phyloP scores from a whole-genome alignment of 2,113 vertebrate species.

The Mugil cephalus region DNA sequence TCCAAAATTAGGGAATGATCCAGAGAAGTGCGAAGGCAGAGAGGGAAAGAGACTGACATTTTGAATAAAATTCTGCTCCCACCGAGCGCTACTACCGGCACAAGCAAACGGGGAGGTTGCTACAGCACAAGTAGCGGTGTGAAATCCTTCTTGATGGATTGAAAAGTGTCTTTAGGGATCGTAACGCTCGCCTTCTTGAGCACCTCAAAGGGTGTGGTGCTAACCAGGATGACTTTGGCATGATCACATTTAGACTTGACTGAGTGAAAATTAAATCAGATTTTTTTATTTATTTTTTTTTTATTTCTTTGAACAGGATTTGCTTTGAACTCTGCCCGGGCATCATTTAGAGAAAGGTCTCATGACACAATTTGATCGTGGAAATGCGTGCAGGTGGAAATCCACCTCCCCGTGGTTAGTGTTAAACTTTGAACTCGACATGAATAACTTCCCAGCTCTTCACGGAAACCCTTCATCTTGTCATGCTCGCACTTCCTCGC shows the following conservation, averaged over 20 bases:
- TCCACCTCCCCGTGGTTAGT: constrained; percentile 61
- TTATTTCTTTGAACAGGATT: constrained; percentile 71
- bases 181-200: constrained; percentile 57
- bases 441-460: constrained; percentile 68
- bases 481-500: constrained; percentile 50
- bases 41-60: constrained; percentile 14
- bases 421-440: constrained; percentile 77
- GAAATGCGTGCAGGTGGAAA: constrained; percentile 73
- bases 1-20: constrained; percentile 41
- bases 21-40: constrained; percentile 28
- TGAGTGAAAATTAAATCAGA: constrained; percentile 75
- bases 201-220: constrained; percentile 69
- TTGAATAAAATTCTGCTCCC: constrained; percentile 45
- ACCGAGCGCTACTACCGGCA: constrained; percentile 40
- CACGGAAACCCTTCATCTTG: constrained; percentile 64
- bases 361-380: constrained; percentile 71
- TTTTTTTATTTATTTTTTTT: no score
- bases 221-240: constrained; percentile 68
- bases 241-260: constrained; percentile 71
- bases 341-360: constrained; percentile 74
- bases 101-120: constrained; percentile 61
- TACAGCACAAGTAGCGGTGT: constrained; percentile 63
- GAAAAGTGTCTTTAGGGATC: constrained; percentile 74
- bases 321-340: constrained; percentile 77
- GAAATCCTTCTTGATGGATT: constrained; percentile 78